phyloP scores from a whole-genome alignment of 2,797 vertebrate genomes.

The Luscinia megarhynchos region DNA sequence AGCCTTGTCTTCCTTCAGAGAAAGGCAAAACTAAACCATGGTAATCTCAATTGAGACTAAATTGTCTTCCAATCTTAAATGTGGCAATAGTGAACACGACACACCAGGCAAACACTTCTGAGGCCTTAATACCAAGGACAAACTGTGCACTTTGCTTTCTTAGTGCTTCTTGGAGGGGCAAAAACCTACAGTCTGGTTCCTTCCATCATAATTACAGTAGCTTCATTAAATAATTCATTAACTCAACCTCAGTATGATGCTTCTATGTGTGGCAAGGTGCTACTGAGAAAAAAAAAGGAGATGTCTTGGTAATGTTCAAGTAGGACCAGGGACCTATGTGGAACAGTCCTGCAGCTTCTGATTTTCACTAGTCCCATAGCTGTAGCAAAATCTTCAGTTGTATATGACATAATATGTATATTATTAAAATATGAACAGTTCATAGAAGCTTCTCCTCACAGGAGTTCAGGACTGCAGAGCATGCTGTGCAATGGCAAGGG shows the following conservation, averaged over 20 bases:
- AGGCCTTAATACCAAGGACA: neutral
- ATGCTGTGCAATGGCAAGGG: neutral
- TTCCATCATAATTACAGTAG: neutral
- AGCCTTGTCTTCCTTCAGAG: neutral
- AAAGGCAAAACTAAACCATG: neutral
- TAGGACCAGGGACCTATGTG: accelerated
- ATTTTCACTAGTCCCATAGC: neutral
- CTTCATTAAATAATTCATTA: neutral
- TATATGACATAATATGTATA: neutral
- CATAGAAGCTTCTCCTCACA: neutral
- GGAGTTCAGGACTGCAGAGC: neutral
- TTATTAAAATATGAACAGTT: neutral
- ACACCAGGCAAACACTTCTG: neutral
- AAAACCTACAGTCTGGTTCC: neutral
- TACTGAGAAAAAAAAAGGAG: neutral
- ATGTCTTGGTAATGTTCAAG: neutral
- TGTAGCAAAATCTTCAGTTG: neutral
- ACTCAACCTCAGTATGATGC: neutral
- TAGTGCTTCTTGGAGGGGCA: neutral
- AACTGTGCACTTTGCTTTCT: neutral
- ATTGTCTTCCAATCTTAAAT: neutral
- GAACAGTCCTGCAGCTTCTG: neutral
- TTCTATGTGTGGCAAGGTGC: neutral
- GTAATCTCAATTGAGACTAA: accelerated
- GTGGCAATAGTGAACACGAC: neutral